These are phyloP conservation scores for Drosophila robusta DNA, from an alignment of 2,888 invertebrate genomes.

Conservation along the genomic window DNA sequence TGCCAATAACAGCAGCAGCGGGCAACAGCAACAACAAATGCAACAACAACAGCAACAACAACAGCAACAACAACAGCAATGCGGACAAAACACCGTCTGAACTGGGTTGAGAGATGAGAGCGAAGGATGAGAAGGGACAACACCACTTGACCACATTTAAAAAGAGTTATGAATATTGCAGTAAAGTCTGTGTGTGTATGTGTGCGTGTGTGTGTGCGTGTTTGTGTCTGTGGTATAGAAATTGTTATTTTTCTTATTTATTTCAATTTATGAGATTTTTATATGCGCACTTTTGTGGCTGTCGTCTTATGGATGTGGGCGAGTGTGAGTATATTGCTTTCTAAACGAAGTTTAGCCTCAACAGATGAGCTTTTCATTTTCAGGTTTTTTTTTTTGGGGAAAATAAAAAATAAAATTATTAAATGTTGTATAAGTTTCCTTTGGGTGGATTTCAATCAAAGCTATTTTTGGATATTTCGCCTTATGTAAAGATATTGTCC, in stretches of 20 bases:
- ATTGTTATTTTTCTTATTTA: conserved; percentile 79
- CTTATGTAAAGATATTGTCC: background rate
- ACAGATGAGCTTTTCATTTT: background rate
- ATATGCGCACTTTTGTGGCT: conserved; percentile 71
- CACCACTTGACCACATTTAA: conserved; percentile 78
- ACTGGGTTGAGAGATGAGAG: background rate
- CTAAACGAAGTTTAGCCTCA: conserved; percentile 36
- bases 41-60: conserved; percentile 15
- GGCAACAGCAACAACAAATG: conserved; percentile 19
- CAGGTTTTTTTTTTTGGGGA: background rate
- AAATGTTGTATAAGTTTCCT: background rate
- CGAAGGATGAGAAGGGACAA: background rate
- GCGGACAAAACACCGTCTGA: conserved; percentile 19
- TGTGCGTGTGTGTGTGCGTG: conserved; percentile 15
- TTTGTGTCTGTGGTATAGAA: conserved; percentile 49
- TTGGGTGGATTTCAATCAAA: background rate
- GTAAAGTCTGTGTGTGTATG: conserved; percentile 39
- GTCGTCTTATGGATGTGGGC: conserved; percentile 16
- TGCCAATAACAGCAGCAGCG: conserved; percentile 48
- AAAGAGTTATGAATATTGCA: conserved; percentile 80
- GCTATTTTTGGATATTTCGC: background rate
- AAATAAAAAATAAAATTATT: background rate
- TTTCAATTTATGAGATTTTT: conserved; percentile 78
- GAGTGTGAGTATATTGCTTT: conserved; percentile 48
- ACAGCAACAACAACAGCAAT: conserved; percentile 14